These are phyloP conservation scores for Hydrophis major DNA, from an alignment of 2,797 vertebrate species.

Conservation along the genomic window DNA sequence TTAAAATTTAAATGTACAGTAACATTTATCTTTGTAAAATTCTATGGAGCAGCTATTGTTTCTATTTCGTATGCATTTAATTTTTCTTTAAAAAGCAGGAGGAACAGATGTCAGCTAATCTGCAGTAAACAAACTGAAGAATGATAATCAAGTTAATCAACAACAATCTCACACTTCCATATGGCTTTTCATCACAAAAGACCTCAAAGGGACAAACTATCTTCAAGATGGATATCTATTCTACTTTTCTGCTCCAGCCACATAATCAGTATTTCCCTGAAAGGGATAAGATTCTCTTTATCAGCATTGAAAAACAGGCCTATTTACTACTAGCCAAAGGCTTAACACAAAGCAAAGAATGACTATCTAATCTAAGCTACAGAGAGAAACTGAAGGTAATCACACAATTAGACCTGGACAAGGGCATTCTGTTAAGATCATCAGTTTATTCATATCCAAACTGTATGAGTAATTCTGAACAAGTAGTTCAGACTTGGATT, in stretches of 20 bases:
- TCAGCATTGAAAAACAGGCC: constrained; percentile 28
- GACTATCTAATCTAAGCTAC: constrained; percentile 51
- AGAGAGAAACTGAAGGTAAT: constrained; percentile 36
- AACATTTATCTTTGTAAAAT: background rate
- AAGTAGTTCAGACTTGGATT: constrained; percentile 49
- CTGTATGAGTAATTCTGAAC: constrained; percentile 22
- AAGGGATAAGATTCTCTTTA: constrained; percentile 41
- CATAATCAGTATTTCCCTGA: constrained; percentile 31
- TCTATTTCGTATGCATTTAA: background rate
- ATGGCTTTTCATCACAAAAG: constrained; percentile 15
- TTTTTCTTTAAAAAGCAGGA: background rate
- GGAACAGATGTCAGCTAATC: background rate
- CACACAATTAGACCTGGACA: constrained; percentile 33
- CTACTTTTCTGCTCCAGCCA: background rate
- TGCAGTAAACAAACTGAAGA: background rate
- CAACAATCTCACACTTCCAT: constrained; percentile 1
- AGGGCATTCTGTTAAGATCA: constrained; percentile 35
- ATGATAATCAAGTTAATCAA: constrained; percentile 10
- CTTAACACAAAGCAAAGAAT: constrained; percentile 36
- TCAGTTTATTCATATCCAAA: constrained; percentile 17
- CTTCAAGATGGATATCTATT: background rate
- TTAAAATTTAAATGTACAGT: background rate
- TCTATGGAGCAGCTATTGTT: background rate
- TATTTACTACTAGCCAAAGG: constrained; percentile 34
- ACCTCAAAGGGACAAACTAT: constrained; percentile 38